Evolutionary conservation across 2,113 vertebrate genomes (phyloP).

Genomic region (Rattus rattus): DNA sequence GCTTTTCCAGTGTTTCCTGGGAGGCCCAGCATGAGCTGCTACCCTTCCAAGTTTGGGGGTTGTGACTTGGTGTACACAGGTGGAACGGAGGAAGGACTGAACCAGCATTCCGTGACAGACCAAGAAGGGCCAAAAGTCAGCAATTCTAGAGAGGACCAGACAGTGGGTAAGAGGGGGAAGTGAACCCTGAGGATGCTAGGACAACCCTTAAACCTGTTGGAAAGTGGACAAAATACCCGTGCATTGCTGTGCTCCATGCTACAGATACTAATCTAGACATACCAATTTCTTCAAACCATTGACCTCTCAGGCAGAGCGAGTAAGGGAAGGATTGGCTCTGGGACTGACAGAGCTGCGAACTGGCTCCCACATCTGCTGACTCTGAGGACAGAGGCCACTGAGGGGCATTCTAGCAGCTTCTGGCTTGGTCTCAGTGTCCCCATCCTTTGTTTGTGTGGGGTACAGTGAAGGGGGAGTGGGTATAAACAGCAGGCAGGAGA

Average conservation of each 20-base stretch:
- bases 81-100: not conserved
- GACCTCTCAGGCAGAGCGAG: not conserved
- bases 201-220: not conserved
- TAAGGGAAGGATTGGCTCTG: not conserved
- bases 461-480: accelerated
- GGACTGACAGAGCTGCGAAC: not conserved
- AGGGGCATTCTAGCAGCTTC: not conserved
- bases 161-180: not conserved
- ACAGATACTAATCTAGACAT: not conserved
- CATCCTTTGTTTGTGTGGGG: not conserved
- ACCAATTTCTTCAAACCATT: accelerated
- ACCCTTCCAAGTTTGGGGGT: not conserved
- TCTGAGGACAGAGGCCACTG: not conserved
- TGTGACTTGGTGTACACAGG: not conserved
- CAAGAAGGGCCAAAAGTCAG: not conserved
- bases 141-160: not conserved
- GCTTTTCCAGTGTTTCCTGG: not conserved
- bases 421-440: not conserved
- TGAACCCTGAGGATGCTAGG: accelerated
- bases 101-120: too few species aligned
- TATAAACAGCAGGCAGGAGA: not conserved
- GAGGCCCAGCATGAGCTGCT: not conserved
- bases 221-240: accelerated
- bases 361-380: not conserved
- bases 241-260: not conserved